phyloP scores from a whole-genome alignment of 2,888 invertebrate genomes.

The Philereme vetulata region DNA sequence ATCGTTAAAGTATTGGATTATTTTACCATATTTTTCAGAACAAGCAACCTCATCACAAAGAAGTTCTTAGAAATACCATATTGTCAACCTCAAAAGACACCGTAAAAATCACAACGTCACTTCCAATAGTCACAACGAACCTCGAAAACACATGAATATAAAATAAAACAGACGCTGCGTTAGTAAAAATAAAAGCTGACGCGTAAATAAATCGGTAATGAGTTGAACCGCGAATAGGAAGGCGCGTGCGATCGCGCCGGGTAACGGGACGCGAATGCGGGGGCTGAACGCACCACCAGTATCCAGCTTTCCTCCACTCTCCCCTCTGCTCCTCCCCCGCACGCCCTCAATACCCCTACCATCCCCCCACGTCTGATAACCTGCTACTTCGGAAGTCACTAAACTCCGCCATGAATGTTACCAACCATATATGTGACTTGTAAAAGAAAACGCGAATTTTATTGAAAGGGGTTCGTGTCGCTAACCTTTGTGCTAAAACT shows the following conservation, averaged over 20 bases:
- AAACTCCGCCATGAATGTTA: conserved; percentile 79
- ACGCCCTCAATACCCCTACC: conserved; percentile 48
- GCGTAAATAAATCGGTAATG: conserved; percentile 58
- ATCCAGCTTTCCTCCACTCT: conserved; percentile 67
- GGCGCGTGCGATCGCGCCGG: conserved; percentile 68
- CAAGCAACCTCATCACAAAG: conserved; percentile 14
- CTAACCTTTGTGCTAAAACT: conserved; percentile 67
- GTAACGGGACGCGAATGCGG: conserved; percentile 74
- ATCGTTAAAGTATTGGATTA: conserved; percentile 2
- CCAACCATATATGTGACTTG: conserved; percentile 67
- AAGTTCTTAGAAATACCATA: conserved; percentile 24
- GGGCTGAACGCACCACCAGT: conserved; percentile 63
- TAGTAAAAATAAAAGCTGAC: conserved; percentile 62
- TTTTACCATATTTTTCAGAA: conserved; percentile 3
- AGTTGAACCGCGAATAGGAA: conserved; percentile 48
- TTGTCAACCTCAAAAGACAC: conserved; percentile 47
- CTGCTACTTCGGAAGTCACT: conserved; percentile 83
- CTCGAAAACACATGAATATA: conserved; percentile 54
- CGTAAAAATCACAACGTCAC: conserved; percentile 71
- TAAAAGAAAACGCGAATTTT: conserved; percentile 79
- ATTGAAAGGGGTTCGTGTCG: conserved; percentile 73
- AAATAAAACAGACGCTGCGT: conserved; percentile 49
- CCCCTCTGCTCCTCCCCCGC: conserved; percentile 41
- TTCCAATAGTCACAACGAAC: conserved; percentile 72
- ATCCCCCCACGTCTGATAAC: conserved; percentile 73